Base-by-base conservation (phyloP, 1,140 invertebrate species). In the Aphelenchoides fujianensis region DNA sequence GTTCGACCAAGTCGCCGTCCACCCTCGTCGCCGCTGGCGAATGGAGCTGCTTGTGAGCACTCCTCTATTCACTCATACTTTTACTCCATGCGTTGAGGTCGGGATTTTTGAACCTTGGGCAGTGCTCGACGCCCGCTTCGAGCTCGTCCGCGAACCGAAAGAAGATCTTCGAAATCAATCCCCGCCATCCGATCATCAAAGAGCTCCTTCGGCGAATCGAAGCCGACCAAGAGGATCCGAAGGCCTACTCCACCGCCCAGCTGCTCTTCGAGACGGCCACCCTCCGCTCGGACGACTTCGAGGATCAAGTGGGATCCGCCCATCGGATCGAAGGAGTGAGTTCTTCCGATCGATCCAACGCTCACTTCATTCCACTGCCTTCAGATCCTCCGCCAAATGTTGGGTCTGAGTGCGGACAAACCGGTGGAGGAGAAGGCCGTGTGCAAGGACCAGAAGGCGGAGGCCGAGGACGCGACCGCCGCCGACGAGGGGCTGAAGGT, bases 21-120 rank as follows among this genome's bases (percentile, higher is more conserved):
- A 95, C 95, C 32, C 87, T 99, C 34, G 93, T 97, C n/a, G 95
- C 95, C 53, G 92, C 91, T 85, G 94, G 94, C 67, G 95, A 83
- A 94, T 97, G 94, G 77, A 96, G 95, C 70, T 98, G 98, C 85
- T 98, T 98, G 96, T n/a, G n/a, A n/a, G n/a, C n/a, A n/a, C n/a
- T n/a, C n/a, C n/a, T n/a, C n/a, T n/a, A n/a, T n/a, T n/a, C n/a
- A n/a, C n/a, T n/a, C n/a, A n/a, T n/a, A n/a, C n/a, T n/a, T n/a
- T n/a, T n/a, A n/a, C n/a, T n/a, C n/a, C n/a, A n/a, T n/a, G n/a
- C n/a, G n/a, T n/a, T n/a, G 89, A 95, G 66, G 88, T 98, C 59
- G 94, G 94, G 66, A 88, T 93, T 74, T 94, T 93, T 12, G 97
- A 98, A 85, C 94, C 96, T 23, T 96, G 98, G 86, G 93, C 95